phyloP scores from a whole-genome alignment of 2,113 vertebrate species.

The Crotalus helleri region DNA sequence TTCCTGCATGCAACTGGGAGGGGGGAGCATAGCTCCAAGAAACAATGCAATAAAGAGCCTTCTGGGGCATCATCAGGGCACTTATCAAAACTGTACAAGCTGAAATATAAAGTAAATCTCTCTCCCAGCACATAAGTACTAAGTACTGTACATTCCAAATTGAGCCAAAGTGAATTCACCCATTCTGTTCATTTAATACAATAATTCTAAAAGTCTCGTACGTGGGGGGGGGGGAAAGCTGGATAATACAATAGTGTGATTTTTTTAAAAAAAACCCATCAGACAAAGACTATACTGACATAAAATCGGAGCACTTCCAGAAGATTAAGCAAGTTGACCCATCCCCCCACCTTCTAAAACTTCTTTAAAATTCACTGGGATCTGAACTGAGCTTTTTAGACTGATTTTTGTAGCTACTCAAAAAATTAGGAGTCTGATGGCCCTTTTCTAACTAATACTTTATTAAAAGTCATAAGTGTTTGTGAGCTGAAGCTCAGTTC shows the following conservation, averaged over 20 bases:
- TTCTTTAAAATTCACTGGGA: background rate
- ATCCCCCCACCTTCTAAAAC: background rate
- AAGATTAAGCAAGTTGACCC: background rate
- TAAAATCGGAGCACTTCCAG: background rate
- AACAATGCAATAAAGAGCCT: background rate
- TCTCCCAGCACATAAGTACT: background rate
- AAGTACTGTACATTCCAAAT: background rate
- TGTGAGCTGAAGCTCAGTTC: background rate
- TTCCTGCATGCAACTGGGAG: background rate
- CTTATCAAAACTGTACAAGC: background rate
- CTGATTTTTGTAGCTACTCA: background rate
- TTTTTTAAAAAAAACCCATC: background rate
- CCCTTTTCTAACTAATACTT: background rate
- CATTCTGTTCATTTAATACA: background rate
- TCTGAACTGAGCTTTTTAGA: background rate
- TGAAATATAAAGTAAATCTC: background rate
- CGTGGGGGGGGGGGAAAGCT: accelerated
- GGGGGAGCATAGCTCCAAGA: background rate
- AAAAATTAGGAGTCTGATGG: background rate
- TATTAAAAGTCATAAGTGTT: background rate
- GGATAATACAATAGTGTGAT: background rate
- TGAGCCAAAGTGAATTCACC: background rate
- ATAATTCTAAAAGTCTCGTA: background rate
- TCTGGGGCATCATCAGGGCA: too few species aligned
- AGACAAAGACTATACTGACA: background rate